Evolutionary conservation across 2,113 vertebrate genomes (phyloP).

Genomic region (Meleagris gallopavo): DNA sequence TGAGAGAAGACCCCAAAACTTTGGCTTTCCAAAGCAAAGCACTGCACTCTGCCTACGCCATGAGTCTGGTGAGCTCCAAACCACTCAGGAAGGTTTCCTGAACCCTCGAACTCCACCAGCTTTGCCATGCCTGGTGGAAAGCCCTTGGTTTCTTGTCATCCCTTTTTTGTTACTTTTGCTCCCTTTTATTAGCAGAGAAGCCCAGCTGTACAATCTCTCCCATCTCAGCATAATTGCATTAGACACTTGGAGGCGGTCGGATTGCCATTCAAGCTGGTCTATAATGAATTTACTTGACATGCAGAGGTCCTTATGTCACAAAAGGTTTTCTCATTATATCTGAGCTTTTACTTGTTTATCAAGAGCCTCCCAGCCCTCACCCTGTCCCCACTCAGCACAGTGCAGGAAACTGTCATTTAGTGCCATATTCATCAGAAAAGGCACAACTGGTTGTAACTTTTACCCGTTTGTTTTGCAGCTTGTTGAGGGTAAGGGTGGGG

Average conservation of each 20-base stretch:
- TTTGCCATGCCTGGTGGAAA: not conserved
- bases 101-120: not conserved
- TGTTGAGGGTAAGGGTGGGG: not conserved
- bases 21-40: not conserved
- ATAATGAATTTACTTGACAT: conserved; percentile 71
- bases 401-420: conserved; percentile 28
- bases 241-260: conserved; percentile 47
- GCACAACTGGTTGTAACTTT: not conserved
- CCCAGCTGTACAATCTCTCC: conserved; percentile 62
- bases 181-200: not conserved
- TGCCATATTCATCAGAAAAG: not conserved
- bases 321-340: conserved; percentile 70
- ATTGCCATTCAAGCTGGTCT: conserved; percentile 55
- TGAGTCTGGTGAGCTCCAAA: not conserved
- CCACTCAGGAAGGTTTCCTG: not conserved
- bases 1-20: not conserved
- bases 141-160: not conserved
- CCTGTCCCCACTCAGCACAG: not conserved
- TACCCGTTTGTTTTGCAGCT: not conserved
- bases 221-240: conserved; percentile 47
- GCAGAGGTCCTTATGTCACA: conserved; percentile 66
- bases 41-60: not conserved
- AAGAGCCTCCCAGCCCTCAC: conserved; percentile 7
- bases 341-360: conserved; percentile 50
- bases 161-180: conserved; percentile 25